Evolutionary conservation across 2,797 vertebrate genomes (phyloP), one percentile per base, ranked within the genome.

Genomic region (Cynopterus sphinx): DNA sequence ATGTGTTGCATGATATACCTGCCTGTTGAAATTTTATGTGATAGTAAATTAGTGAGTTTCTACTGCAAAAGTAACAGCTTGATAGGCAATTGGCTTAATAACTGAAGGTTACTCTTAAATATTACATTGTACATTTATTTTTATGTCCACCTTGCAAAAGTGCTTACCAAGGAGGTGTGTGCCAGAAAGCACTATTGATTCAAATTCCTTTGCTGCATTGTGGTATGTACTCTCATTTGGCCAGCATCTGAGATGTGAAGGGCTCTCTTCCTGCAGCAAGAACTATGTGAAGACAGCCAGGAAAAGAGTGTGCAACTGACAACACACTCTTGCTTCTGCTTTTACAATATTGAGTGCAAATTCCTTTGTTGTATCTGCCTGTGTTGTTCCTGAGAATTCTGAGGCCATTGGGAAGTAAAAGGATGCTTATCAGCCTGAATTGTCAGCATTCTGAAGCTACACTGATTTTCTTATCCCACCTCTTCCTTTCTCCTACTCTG

Each of bases 111-210:
- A 93, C 74, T 94, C 57, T 96, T 97, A 92, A 96, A 93, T 93
- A 96, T 97, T 94, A 95, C 93, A 95, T 90, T 95, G 90, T 74
- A 96, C 90, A 96, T 96, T 97, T 94, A 94, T 96, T 96, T 97
- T 97, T 97, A 94, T 92, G 90, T 94, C 74, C 31, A 88, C 74
- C 85, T 75, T 81, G 70, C 73, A 96, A 51, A 96, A 97, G 87
- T 94, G 82, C 94, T 96, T 97, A 86, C n/a, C 26, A 87, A 90
- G 78, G 53, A 94, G 65, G 85, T 61, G 8, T 53, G 12, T 88
- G 68, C 87, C 94, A 96, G 91, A 92, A 95, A 96, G 39, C 41
- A 39, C 49, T 95, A 96, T 95, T 96, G 97, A 97, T 95, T 95
- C 26, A 8, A 95, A 97, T 67, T 13, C 19, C 15, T 86, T 57